Evolutionary conservation across 2,888 invertebrate species (phyloP).

Genomic region (Luperina testacea): DNA sequence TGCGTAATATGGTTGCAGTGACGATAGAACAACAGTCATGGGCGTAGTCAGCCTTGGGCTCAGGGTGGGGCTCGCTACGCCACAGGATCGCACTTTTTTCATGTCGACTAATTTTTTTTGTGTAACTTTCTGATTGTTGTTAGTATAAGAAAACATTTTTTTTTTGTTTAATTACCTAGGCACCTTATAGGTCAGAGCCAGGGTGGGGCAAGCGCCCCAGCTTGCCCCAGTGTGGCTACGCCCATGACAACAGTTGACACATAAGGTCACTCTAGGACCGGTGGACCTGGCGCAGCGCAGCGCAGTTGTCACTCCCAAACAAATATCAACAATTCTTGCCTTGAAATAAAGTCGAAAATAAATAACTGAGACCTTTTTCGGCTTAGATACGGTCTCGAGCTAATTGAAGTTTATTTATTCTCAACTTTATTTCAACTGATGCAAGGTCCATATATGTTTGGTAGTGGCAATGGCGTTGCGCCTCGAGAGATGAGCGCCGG

Average conservation of each 20-base stretch:
- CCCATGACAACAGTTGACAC: neutral
- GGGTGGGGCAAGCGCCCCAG: too few species aligned
- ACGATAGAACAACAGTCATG: neutral
- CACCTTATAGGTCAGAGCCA: too few species aligned
- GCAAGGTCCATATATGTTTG: neutral
- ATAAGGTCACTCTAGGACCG: neutral
- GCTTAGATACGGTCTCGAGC: neutral
- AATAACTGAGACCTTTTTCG: neutral
- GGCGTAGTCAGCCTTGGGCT: too few species aligned
- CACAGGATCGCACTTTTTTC: too few species aligned
- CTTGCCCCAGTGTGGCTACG: too few species aligned
- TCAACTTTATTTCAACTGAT: neutral
- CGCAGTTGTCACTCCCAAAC: neutral
- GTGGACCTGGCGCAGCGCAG: neutral
- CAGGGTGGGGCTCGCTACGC: too few species aligned
- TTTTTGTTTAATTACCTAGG: too few species aligned
- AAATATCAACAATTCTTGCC: neutral
- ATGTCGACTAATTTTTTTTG: too few species aligned
- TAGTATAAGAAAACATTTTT: too few species aligned
- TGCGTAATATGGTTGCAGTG: neutral
- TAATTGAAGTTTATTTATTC: neutral
- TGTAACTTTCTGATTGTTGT: too few species aligned
- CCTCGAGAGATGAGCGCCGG: neutral
- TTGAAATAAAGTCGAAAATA: constrained; percentile 4
- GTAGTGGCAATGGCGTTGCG: neutral